These are phyloP conservation scores for Chloroclystis v-ata DNA, from an alignment of 2,888 invertebrate genomes.

Conservation along the genomic window DNA sequence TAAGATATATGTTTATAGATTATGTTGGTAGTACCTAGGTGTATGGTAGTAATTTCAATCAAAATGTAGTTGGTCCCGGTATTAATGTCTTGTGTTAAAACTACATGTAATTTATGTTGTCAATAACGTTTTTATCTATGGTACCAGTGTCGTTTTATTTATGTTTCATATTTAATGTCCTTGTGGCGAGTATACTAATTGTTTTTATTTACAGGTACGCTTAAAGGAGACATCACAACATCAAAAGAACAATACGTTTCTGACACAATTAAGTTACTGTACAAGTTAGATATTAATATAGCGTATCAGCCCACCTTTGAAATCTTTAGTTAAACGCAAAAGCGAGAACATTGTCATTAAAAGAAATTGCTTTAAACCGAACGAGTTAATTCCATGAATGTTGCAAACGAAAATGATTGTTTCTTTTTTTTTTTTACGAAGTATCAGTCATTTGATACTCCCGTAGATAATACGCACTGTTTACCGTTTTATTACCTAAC, in stretches of 20 bases:
- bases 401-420: no score
- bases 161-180: neutral
- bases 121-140: conserved; percentile 34
- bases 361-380: neutral
- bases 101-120: conserved; percentile 23
- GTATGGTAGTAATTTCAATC: neutral
- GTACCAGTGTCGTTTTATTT: conserved; percentile 48
- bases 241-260: conserved; percentile 51
- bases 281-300: conserved; percentile 50
- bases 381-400: conserved; percentile 13
- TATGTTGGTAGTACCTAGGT: no score
- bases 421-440: conserved; percentile 24
- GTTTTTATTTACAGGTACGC: conserved; percentile 53
- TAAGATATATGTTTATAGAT: no score
- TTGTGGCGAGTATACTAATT: conserved; percentile 11
- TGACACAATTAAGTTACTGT: conserved; percentile 52
- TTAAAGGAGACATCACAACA: conserved; percentile 55
- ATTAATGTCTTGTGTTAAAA: conserved; percentile 4
- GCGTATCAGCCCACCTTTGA: conserved; percentile 54
- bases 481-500: conserved; percentile 33
- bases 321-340: neutral
- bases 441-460: conserved; percentile 39
- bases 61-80: neutral
- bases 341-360: neutral
- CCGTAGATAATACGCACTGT: conserved; percentile 38